These are phyloP conservation scores for Philonicus albiceps DNA, from an alignment of 2,888 invertebrate species.

Conservation along the genomic window DNA sequence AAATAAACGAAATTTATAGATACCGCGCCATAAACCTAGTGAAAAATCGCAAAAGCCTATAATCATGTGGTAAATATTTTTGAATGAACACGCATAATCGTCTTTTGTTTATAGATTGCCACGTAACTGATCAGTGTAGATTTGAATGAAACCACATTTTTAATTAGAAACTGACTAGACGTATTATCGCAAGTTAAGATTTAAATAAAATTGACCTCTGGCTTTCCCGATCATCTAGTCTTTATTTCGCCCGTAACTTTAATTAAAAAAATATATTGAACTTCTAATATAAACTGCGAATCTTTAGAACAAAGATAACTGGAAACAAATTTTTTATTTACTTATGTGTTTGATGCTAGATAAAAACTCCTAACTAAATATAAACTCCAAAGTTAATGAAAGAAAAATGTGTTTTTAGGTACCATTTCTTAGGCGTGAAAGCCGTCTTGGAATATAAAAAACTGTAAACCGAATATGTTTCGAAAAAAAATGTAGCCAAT, in stretches of 20 bases:
- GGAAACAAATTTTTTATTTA: background rate
- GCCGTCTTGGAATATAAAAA: too few species aligned
- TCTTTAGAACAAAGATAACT: background rate
- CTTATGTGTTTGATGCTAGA: background rate
- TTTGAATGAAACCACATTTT: background rate
- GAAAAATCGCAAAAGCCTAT: background rate
- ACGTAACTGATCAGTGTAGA: background rate
- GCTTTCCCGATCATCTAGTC: background rate
- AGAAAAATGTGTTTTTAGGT: background rate
- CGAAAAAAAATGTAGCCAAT: too few species aligned
- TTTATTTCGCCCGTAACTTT: background rate
- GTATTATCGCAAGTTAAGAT: background rate
- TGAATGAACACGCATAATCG: background rate
- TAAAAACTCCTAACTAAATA: too few species aligned
- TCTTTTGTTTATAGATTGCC: background rate
- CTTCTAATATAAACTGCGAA: background rate
- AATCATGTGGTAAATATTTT: background rate
- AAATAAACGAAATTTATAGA: background rate
- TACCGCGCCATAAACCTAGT: background rate
- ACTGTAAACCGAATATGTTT: too few species aligned
- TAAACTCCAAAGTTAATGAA: background rate
- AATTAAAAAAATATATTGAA: background rate
- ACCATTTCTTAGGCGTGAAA: background rate
- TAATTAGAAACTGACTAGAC: background rate
- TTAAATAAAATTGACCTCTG: background rate